Conservation (phyloP, 2,888 invertebrate genomes). For the Yponomeuta evonymella region DNA sequence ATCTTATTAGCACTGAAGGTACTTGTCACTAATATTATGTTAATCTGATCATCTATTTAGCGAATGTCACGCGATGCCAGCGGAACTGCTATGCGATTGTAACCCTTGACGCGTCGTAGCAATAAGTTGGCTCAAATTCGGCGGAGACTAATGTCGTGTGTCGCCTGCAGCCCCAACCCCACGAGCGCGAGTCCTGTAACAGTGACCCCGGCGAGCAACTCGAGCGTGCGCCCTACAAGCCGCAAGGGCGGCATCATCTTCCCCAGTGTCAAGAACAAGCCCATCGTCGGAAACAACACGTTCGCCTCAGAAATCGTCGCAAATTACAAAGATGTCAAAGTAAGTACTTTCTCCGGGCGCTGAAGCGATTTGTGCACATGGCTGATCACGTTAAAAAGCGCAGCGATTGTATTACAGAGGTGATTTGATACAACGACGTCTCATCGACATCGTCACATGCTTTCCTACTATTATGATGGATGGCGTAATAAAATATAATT, state of each 20-base stretch:
- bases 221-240: slow-evolving; percentile 62
- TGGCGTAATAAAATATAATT: not conserved
- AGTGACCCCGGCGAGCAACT: slow-evolving; percentile 42
- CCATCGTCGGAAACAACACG: slow-evolving; percentile 88
- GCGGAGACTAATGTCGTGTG: slow-evolving; percentile 54
- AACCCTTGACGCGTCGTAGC: slow-evolving; percentile 25
- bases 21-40: not conserved
- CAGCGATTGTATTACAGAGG: not conserved
- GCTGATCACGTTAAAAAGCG: not conserved
- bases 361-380: not conserved
- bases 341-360: slow-evolving; percentile 54
- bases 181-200: slow-evolving; percentile 48
- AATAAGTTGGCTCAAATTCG: slow-evolving; percentile 28
- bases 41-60: not conserved
- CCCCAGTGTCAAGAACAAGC: slow-evolving; percentile 93
- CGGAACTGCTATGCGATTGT: slow-evolving; percentile 34
- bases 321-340: slow-evolving; percentile 89
- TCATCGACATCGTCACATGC: not conserved
- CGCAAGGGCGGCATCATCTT: slow-evolving; percentile 91
- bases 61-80: slow-evolving; percentile 15
- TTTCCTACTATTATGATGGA: not conserved
- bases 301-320: slow-evolving; percentile 86
- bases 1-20: no score
- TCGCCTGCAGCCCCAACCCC: slow-evolving; percentile 65
- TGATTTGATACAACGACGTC: not conserved